A percentile compares a stretch with the other conserved stretches of the same genome.
These are phyloP conservation scores for Carcina quercana DNA, from an alignment of 2,888 invertebrate species.

Conservation along the genomic window DNA sequence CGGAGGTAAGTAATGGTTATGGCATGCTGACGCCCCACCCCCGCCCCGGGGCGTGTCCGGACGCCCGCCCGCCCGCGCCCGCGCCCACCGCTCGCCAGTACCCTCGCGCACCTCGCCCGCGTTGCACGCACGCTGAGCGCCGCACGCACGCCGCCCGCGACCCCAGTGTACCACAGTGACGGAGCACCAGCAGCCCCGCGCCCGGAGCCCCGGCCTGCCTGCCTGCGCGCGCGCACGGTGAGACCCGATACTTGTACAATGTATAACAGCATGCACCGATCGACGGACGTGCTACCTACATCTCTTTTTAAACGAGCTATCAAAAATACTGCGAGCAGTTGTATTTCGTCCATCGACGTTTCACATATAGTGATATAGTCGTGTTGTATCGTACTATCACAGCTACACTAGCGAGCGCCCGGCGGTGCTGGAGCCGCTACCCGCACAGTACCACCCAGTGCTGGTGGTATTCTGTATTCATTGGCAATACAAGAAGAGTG, in stretches of 20 bases:
- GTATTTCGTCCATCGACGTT: too few species aligned
- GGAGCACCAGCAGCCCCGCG: not conserved
- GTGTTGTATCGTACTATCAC: too few species aligned
- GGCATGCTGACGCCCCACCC: constrained; percentile 16
- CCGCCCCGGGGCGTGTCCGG: constrained; percentile 20
- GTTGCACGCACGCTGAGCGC: constrained; percentile 37
- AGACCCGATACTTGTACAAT: not conserved
- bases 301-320: too few species aligned
- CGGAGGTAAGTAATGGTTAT: constrained; percentile 33
- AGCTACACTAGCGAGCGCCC: too few species aligned
- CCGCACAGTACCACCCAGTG: too few species aligned
- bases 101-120: constrained; percentile 34
- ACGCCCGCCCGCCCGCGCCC: constrained; percentile 18
- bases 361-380: too few species aligned
- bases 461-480: too few species aligned
- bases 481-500: too few species aligned
- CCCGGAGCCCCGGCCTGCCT: not conserved
- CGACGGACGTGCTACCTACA: too few species aligned
- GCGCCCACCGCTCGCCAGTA: constrained; percentile 29
- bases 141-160: constrained; percentile 2
- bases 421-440: too few species aligned
- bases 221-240: not conserved
- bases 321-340: too few species aligned
- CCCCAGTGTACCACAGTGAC: not conserved
- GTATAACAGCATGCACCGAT: too few species aligned